Evolutionary conservation across 2,888 invertebrate species (phyloP).

Genomic region (Rosalia funebris): DNA sequence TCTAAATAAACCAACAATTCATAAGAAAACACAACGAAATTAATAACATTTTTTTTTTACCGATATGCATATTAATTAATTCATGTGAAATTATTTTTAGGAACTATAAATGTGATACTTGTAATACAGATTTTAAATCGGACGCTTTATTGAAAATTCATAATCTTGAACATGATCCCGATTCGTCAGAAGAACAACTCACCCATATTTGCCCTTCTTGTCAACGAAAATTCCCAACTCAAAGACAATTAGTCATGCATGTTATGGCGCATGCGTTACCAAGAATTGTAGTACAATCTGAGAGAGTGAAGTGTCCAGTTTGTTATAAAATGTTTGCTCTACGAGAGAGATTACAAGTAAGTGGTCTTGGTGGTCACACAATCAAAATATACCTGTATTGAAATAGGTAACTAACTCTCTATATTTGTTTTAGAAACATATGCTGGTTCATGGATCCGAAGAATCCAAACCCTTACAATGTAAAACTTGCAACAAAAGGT

Average conservation of each 20-base stretch:
- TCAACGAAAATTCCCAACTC: slow-evolving; percentile 54
- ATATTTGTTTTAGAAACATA: slow-evolving; percentile 68
- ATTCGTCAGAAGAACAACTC: slow-evolving; percentile 50
- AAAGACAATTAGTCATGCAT: slow-evolving; percentile 54
- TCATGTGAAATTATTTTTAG: slow-evolving; percentile 33
- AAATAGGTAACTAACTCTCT: too few species aligned
- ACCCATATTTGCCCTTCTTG: slow-evolving; percentile 56
- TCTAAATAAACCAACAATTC: too few species aligned
- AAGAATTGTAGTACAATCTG: slow-evolving; percentile 38
- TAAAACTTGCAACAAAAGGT: slow-evolving; percentile 72
- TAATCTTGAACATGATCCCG: slow-evolving; percentile 52
- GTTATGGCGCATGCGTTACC: slow-evolving; percentile 50
- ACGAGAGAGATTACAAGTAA: slow-evolving; percentile 69
- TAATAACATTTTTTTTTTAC: too few species aligned
- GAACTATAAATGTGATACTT: slow-evolving; percentile 52
- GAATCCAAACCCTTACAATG: slow-evolving; percentile 78
- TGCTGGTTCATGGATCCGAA: slow-evolving; percentile 73
- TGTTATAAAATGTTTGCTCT: slow-evolving; percentile 75
- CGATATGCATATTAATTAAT: too few species aligned
- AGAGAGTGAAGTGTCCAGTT: slow-evolving; percentile 69
- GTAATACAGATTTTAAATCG: slow-evolving; percentile 48
- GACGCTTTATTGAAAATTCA: slow-evolving; percentile 56
- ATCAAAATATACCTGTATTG: too few species aligned
- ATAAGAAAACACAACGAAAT: too few species aligned
- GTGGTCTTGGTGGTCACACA: too few species aligned